These are phyloP conservation scores for Globodera rostochiensis DNA, from an alignment of 1,140 invertebrate species.

Conservation along the genomic window DNA sequence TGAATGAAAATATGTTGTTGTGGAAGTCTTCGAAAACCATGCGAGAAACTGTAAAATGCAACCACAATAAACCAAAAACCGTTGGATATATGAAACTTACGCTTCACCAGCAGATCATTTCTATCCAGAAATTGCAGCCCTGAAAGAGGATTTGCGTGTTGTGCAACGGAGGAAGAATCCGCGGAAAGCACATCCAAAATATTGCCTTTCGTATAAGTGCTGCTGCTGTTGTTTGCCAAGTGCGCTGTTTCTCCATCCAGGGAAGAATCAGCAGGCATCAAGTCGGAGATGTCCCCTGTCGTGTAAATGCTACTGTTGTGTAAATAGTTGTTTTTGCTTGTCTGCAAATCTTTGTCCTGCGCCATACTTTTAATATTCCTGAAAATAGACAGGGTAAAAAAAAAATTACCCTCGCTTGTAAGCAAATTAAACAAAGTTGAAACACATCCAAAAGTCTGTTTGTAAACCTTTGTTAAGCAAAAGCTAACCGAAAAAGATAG, in stretches of 20 bases:
- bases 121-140: slow-evolving; percentile 21
- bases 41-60: slow-evolving; percentile 23
- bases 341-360: no score
- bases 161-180: not conserved
- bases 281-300: not conserved
- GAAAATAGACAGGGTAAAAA: no score
- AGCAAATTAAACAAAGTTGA: no score
- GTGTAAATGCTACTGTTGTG: slow-evolving; percentile 16
- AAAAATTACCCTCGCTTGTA: no score
- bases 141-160: not conserved
- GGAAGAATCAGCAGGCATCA: not conserved
- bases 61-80: not conserved
- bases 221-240: not conserved
- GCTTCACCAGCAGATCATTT: slow-evolving; percentile 24
- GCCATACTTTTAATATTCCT: no score
- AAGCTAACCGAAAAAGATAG: no score
- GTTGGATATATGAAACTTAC: not conserved
- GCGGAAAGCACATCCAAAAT: not conserved
- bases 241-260: not conserved
- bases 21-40: slow-evolving; percentile 33
- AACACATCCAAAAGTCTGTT: no score
- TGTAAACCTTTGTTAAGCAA: no score
- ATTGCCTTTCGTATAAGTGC: slow-evolving; percentile 5
- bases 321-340: slow-evolving; percentile 18
- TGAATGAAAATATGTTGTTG: slow-evolving; percentile 1